These are phyloP conservation scores for Scaptomyza flava DNA, from an alignment of 2,888 invertebrate genomes.

Conservation along the genomic window DNA sequence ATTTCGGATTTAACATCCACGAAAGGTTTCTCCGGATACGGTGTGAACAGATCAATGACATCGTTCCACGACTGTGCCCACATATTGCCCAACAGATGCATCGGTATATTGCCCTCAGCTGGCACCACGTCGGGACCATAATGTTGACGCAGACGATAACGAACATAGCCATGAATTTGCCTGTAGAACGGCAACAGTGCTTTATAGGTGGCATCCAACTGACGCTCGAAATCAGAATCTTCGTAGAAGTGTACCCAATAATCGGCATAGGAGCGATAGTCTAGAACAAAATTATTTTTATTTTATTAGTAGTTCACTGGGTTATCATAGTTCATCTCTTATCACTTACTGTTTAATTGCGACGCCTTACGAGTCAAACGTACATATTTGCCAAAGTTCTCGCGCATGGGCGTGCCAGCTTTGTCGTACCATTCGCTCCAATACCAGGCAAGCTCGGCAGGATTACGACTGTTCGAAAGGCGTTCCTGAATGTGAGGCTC, in stretches of 20 bases:
- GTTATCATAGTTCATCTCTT: conserved; percentile 18
- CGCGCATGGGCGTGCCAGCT: conserved; percentile 88
- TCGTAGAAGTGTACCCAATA: conserved; percentile 90
- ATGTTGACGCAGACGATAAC: conserved; percentile 88
- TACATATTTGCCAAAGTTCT: conserved; percentile 88
- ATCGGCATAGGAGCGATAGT: conserved; percentile 88
- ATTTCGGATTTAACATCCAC: conserved; percentile 90
- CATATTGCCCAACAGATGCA: conserved; percentile 92
- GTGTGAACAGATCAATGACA: conserved; percentile 86
- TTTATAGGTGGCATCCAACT: conserved; percentile 88
- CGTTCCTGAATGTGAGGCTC: conserved; percentile 88
- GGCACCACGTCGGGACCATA: conserved; percentile 89
- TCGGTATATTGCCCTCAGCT: conserved; percentile 90
- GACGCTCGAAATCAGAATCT: conserved; percentile 88
- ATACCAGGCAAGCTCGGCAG: conserved; percentile 90
- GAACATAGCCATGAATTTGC: conserved; percentile 92
- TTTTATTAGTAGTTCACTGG: background rate
- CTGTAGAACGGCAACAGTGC: conserved; percentile 92
- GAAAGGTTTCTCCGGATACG: conserved; percentile 89
- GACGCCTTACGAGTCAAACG: conserved; percentile 89
- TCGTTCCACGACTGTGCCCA: conserved; percentile 92
- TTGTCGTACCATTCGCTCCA: conserved; percentile 93
- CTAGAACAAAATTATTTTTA: conserved; percentile 82
- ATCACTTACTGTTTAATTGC: conserved; percentile 87
- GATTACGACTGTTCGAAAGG: conserved; percentile 89